Conservation (phyloP, 37 sponge, comb jelly and placozoan species). For the Agelas oroides region DNA sequence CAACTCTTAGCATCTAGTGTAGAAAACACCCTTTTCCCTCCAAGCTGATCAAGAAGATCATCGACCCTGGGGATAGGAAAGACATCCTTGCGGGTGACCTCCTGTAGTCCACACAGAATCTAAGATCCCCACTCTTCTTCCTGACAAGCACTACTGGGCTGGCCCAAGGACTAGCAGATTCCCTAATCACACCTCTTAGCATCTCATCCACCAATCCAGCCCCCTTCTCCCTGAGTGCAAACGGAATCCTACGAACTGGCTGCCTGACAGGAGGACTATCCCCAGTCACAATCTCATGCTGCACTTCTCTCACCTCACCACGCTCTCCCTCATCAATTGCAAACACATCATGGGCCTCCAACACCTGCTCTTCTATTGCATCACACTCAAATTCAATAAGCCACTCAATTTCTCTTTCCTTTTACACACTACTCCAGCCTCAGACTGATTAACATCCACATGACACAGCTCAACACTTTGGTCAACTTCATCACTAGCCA, state of each 20-base stretch:
- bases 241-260: not conserved
- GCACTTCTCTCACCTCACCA: not conserved
- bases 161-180: conserved; percentile 5
- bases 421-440: too few species aligned
- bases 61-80: not conserved
- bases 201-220: not conserved
- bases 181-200: not conserved
- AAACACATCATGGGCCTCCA: not conserved
- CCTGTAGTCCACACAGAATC: conserved; percentile 32
- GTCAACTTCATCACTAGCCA: too few species aligned
- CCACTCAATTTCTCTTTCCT: too few species aligned
- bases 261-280: not conserved
- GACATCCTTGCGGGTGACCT: conserved; percentile 13
- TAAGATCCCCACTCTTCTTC: conserved; percentile 8
- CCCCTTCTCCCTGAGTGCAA: not conserved
- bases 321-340: conserved; percentile 9
- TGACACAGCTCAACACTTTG: too few species aligned
- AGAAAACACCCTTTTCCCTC: too few species aligned
- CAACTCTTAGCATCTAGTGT: conserved; percentile 25
- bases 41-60: not conserved
- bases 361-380: not conserved
- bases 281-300: not conserved
- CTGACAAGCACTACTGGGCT: conserved; percentile 28
- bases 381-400: too few species aligned
- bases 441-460: too few species aligned